Conservation (phyloP, 2,113 vertebrate species). For the Scophthalmus maximus region DNA sequence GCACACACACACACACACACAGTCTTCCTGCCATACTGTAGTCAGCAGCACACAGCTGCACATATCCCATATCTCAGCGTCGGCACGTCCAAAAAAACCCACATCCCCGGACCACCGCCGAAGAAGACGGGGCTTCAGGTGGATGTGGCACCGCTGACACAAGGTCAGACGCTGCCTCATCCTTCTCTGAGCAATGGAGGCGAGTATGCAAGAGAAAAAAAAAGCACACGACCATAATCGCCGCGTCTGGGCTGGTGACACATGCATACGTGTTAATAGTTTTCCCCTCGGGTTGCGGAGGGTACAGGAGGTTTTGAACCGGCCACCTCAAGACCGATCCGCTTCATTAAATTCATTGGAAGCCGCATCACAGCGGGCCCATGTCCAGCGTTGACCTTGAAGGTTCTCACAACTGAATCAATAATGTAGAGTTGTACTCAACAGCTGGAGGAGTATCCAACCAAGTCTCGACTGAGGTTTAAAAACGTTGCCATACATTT, state of each 20-base stretch:
- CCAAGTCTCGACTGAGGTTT: no score
- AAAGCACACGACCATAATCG: neutral
- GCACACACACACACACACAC: conserved; percentile 26
- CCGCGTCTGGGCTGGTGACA: conserved; percentile 10
- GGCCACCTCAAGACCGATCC: neutral
- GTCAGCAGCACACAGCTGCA: conserved; percentile 46
- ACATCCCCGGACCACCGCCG: conserved; percentile 67
- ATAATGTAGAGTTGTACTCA: no score
- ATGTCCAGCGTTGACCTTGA: no score
- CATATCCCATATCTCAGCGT: conserved; percentile 73
- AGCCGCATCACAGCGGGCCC: no score
- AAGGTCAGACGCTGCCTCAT: conserved; percentile 44
- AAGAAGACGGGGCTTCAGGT: conserved; percentile 36
- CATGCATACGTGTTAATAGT: neutral
- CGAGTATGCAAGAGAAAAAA: neutral
- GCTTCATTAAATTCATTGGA: no score
- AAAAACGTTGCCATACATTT: no score
- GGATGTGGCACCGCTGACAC: conserved; percentile 30
- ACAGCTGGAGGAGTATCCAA: no score
- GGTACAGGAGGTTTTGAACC: neutral
- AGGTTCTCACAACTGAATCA: no score
- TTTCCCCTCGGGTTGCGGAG: conserved; percentile 13
- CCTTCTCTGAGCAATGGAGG: conserved; percentile 8
- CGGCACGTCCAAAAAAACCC: conserved; percentile 65
- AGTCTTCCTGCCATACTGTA: conserved; percentile 24